Conservation (phyloP, 2,888 invertebrate species). For the Callosobruchus maculatus region DNA sequence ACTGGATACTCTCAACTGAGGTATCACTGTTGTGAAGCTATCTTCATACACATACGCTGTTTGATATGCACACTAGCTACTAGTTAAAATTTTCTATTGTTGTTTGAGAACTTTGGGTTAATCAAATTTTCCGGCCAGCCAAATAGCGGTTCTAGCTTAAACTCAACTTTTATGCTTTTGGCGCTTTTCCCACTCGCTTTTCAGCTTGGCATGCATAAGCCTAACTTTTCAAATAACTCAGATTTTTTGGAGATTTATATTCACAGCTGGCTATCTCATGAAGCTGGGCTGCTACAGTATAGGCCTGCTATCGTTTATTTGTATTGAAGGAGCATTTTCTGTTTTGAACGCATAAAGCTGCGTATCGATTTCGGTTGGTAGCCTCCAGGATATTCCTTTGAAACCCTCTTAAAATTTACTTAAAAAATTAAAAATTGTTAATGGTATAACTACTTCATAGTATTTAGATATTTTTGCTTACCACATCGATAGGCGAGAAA, state of each 20-base stretch:
- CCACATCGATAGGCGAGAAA: no score
- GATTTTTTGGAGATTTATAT: not conserved
- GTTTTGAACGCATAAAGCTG: no score
- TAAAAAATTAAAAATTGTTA: no score
- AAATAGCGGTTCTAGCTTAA: not conserved
- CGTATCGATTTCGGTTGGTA: no score
- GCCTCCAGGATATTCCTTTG: no score
- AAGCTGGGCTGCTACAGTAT: not conserved
- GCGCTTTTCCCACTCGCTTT: not conserved
- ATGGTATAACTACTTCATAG: no score
- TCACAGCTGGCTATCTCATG: not conserved
- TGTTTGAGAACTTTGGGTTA: not conserved
- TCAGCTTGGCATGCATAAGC: not conserved
- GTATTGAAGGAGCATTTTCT: not conserved
- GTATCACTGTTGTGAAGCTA: no score
- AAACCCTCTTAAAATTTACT: no score
- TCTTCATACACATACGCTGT: no score
- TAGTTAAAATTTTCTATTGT: not conserved
- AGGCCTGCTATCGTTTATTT: not conserved
- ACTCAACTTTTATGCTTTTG: not conserved
- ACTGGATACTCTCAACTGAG: no score
- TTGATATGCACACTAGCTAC: no score
- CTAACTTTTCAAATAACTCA: not conserved
- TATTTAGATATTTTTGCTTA: no score
- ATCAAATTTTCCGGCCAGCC: not conserved